Base-by-base conservation (phyloP, 1,140 invertebrate species). In the Anastatus disparis region DNA sequence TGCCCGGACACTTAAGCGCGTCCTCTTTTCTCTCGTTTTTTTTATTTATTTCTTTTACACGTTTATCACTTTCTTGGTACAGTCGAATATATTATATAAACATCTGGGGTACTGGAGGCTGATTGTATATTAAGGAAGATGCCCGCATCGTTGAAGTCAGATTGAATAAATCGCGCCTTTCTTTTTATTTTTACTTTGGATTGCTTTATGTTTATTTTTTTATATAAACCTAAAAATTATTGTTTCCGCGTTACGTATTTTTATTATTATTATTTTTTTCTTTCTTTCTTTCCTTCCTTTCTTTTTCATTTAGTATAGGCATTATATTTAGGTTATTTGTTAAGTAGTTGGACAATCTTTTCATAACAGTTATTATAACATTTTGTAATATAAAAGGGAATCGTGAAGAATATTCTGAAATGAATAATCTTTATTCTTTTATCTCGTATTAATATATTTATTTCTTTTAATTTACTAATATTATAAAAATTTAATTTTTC, bases 171-270 rank as follows among this genome's bases (percentile, higher is more conserved):
- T 65, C n/a, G 27, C 50, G n/a, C n/a, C n/a, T n/a, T n/a, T n/a
- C n/a, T n/a, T n/a, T n/a, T n/a, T 26, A 35, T 66, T 53, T 20
- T 26, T n/a, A 7, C 27, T n/a, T 40, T 22, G n/a, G 3, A 69
- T 61, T 69, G 46, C 27, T 44, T 46, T 38, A 13, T 24, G 50
- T 59, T n/a, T n/a, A n/a, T n/a, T n/a, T n/a, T n/a, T n/a, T n/a
- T n/a, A n/a, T n/a, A n/a, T 65, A 71, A 64, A 71, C 62, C 70
- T 65, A 71, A 71, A 71, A 71, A 65, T 65, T 71, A 71, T 71
- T 71, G 70, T 71, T 71, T 65, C 62, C 24, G n/a, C 29, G 48
- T 71, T 71, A 66, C 70, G 62, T 65, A 71, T 65, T 2, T 56
- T 64, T 31, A 42, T 70, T 44, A 55, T 12, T 26, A 22, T 31